Conservation (phyloP, 2,888 invertebrate species). For the Druceiella hillmani region DNA sequence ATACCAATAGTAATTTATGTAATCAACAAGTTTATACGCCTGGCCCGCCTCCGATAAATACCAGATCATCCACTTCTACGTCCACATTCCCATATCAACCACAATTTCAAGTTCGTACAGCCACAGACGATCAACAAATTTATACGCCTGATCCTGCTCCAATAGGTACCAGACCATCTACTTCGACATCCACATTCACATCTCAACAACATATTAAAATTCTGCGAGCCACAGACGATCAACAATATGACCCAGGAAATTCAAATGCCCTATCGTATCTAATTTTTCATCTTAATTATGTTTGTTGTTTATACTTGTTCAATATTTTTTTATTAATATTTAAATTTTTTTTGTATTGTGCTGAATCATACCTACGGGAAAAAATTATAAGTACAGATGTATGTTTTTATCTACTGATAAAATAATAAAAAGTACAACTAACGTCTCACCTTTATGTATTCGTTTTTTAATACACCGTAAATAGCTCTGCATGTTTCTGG, state of each 20-base stretch:
- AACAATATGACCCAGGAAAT: not conserved
- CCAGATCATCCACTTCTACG: conserved; percentile 1
- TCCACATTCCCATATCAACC: not conserved
- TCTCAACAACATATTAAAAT: conserved; percentile 3
- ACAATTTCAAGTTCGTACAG: not conserved
- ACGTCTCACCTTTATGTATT: not conserved
- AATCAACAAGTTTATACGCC: not conserved
- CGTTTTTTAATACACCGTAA: conserved; percentile 4
- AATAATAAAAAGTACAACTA: too few relatives aligned
- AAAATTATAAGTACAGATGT: too few relatives aligned
- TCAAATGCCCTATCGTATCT: conserved; percentile 1
- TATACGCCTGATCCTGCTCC: conserved; percentile 2
- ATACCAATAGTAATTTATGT: too few relatives aligned
- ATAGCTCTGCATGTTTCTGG: conserved; percentile 7
- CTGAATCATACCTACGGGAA: too few relatives aligned
- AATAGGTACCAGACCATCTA: conserved; percentile 6
- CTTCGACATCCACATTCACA: conserved; percentile 8
- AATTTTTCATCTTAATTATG: conserved; percentile 5
- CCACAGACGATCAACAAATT: not conserved
- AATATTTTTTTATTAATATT: too few relatives aligned
- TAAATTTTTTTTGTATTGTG: too few relatives aligned
- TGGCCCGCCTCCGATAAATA: not conserved
- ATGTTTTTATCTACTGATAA: too few relatives aligned
- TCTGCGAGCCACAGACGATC: conserved; percentile 4
- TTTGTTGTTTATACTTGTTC: too few relatives aligned